Evolutionary conservation across 2,888 invertebrate species (phyloP).

Genomic region (Pocota personata): DNA sequence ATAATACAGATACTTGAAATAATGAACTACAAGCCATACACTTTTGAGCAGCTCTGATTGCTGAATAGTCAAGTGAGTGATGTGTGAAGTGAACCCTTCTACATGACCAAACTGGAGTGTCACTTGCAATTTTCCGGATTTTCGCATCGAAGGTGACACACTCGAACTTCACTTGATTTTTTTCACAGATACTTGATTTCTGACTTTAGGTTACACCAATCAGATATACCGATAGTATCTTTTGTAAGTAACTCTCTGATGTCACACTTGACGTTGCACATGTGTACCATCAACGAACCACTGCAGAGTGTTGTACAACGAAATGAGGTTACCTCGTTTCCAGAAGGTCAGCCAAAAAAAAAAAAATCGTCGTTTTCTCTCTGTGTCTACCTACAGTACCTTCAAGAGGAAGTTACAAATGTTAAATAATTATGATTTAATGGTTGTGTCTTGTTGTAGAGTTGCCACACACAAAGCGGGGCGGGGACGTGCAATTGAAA

Average conservation of each 20-base stretch:
- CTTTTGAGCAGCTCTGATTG: background rate
- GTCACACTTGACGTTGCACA: conserved; percentile 17
- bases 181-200: background rate
- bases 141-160: conserved; percentile 25
- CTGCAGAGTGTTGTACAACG: conserved; percentile 12
- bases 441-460: conserved; percentile 34
- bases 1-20: background rate
- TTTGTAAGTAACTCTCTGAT: background rate
- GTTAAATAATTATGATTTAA: conserved; percentile 64
- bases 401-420: conserved; percentile 67
- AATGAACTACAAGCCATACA: background rate
- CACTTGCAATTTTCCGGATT: conserved; percentile 59
- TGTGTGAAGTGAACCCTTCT: conserved; percentile 54
- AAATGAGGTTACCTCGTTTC: conserved; percentile 68
- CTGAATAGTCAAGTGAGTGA: conserved; percentile 35
- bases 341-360: conserved; percentile 57
- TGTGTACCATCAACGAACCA: conserved; percentile 18
- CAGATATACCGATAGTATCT: background rate
- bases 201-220: background rate
- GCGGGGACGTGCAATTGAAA: conserved; percentile 29
- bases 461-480: conserved; percentile 7
- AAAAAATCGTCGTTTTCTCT: conserved; percentile 56
- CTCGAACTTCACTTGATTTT: background rate
- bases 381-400: conserved; percentile 21
- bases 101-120: conserved; percentile 28